Evolutionary conservation across 2,113 vertebrate species (phyloP), one percentile per base, ranked within the genome.

Genomic region (Ageneiosus marmoratus): DNA sequence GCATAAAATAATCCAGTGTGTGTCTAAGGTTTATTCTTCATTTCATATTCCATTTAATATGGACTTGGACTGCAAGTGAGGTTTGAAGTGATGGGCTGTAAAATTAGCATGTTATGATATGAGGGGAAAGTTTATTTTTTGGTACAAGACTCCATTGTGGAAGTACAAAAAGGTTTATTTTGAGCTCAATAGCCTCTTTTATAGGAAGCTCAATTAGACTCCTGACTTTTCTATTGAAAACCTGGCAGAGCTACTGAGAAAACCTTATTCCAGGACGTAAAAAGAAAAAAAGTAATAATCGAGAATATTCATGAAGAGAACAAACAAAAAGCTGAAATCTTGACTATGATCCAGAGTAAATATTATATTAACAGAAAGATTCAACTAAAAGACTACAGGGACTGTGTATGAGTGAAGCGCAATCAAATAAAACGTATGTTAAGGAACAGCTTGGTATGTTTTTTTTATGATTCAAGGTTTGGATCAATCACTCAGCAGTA

Each of bases 161-260:
- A 80, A 70, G 86, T 86, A 88, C 55, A 73, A 81, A 67, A 80
- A 56, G 51, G 81, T 91, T 87, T 91, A 88, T 88, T 90, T 90
- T 88, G 81, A 88, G 89, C 73, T 83, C 50, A 83, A 69, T 29
- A 44, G 32, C 6, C 13, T 56, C 72, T 85, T 46, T 69, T 53
- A 67, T 32, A 75, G 27, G 29, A 22, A 34, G 27, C 60, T 16
- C n/a, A 82, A 79, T 63, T 29, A 72, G 67, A 24, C 6, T 10
- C 16, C 78, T 46, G 55, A 74, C 22, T 69, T 34, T 60, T 83
- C 46, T 51, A 50, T 50, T 46, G 16, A 56, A 70, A 75, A 24
- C 44, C 12, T 50, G 77, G 81, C 81, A 67, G 46, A 37, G 60
- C 62, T 74, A 83, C 70, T 82, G 44, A 53, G 51, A 80, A 76